Percentiles rank a stretch among this genome's conserved stretches.
Evolutionary conservation across 2,113 vertebrate genomes (phyloP).

Genomic region (Gopherus flavomarginatus): DNA sequence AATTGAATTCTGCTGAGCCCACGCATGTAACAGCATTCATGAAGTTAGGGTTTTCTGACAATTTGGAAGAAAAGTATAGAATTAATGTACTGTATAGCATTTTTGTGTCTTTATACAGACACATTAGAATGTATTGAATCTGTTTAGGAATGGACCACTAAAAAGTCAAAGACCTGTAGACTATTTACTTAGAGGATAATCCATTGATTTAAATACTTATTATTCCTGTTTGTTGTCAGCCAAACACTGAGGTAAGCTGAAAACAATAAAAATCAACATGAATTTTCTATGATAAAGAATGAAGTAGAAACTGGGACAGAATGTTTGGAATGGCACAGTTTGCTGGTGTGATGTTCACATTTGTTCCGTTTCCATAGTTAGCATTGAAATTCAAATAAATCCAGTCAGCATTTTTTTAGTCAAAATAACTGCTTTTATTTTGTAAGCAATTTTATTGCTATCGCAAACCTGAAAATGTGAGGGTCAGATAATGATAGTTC

Average conservation of each 20-base stretch:
- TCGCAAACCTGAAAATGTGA: not conserved
- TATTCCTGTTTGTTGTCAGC: no score
- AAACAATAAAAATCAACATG: not conserved
- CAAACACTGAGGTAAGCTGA: no score
- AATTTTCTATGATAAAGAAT: not conserved
- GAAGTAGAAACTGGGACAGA: no score
- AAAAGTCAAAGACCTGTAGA: not conserved
- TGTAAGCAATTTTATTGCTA: not conserved
- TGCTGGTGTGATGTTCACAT: not conserved
- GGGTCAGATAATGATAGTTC: not conserved
- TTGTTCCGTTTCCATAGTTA: not conserved
- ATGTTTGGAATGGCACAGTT: not conserved
- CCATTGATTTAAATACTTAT: no score
- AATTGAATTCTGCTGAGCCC: no score
- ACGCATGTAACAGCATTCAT: not conserved
- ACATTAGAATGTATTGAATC: not conserved
- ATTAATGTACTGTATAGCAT: not conserved
- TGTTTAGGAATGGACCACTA: not conserved
- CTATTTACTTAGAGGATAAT: no score
- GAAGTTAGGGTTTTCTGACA: not conserved
- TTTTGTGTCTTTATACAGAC: not conserved
- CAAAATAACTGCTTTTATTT: not conserved
- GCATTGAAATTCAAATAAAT: not conserved
- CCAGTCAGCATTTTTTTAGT: not conserved
- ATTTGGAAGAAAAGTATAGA: not conserved